A percentile compares a stretch with the other conserved stretches of the same genome.
Evolutionary conservation across 1,140 invertebrate species (phyloP).

Genomic region (Meloidogyne chitwoodi): DNA sequence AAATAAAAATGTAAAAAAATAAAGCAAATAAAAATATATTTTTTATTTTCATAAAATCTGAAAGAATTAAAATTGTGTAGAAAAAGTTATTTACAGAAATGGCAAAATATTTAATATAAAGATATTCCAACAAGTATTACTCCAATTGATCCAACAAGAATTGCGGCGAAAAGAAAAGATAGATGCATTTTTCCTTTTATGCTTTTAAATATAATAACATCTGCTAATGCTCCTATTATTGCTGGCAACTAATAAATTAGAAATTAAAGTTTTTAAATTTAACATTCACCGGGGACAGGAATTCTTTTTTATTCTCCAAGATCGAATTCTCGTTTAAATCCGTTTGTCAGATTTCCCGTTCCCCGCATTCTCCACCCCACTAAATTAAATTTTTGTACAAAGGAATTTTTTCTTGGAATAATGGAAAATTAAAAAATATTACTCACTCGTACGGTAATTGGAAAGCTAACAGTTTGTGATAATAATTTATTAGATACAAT

Average conservation of each 20-base stretch:
- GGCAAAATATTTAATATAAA: not conserved
- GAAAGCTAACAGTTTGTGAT: conserved; percentile 52
- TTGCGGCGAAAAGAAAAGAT: not conserved
- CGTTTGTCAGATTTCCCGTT: too few species aligned
- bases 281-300: too few species aligned
- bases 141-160: conserved; percentile 19
- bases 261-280: not conserved
- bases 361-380: too few species aligned
- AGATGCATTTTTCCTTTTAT: conserved; percentile 27
- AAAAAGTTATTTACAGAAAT: too few species aligned
- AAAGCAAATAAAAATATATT: too few species aligned
- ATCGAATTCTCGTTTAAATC: too few species aligned
- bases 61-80: too few species aligned
- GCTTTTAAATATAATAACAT: conserved; percentile 40
- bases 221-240: conserved; percentile 47
- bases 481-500: conserved; percentile 44
- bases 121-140: conserved; percentile 35
- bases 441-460: conserved; percentile 48
- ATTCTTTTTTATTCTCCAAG: too few species aligned
- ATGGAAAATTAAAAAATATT: not conserved
- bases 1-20: too few species aligned
- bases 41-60: too few species aligned
- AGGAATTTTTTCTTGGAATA: too few species aligned
- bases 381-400: too few species aligned
- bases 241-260: conserved; percentile 41